Base-by-base conservation (phyloP, 1,140 invertebrate genomes). In the Papilio dardanus region DNA sequence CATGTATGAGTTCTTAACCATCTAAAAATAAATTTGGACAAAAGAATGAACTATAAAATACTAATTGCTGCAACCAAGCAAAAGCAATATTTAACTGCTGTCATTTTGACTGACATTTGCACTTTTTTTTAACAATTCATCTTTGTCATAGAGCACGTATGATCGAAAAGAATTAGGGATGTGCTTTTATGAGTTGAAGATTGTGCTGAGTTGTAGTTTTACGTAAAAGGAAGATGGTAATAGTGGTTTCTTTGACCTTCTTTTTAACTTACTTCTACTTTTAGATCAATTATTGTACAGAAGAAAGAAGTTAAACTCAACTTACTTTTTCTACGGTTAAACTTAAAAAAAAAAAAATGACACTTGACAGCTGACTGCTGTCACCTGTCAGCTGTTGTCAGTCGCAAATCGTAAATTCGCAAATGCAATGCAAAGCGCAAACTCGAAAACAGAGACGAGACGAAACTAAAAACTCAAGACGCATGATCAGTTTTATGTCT, bases 401-500 rank as follows among this genome's bases (percentile, higher is more conserved):
- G 74, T 75, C 80, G 79, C 77, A 46, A 19, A 19, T 46, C 42
- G n/a, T 6, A 19, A 46, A 46, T 10, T 7, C 7, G 35, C 35
- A 46, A 46, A 46, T 19, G n/a, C 42, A n/a, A 37, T 37, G 35
- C 14, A n/a, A 46, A 46, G 76, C 81, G 81, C 78, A 80, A 81
- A 78, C 74, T 74, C 79, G 75, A 74, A 83, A 83, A 78, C 77
- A 66, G 69, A 81, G 77, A 66, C 50, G 71, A 62, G 74, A 30
- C 69, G 69, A 76, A 71, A 76, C 65, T 62, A 76, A 71, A 67
- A 73, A 66, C 78, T 79, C 81, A 89, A 89, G 88, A 92, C 91
- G 91, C 89, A 92, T 92, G 91, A 91, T 91, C 88, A 89, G 84
- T 83, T 86, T 86, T 86, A 83, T 85, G 76, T 83, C 82, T 82